These are phyloP conservation scores for Pantelozetes paolii DNA, from an alignment of 2,888 invertebrate genomes.

Conservation along the genomic window DNA sequence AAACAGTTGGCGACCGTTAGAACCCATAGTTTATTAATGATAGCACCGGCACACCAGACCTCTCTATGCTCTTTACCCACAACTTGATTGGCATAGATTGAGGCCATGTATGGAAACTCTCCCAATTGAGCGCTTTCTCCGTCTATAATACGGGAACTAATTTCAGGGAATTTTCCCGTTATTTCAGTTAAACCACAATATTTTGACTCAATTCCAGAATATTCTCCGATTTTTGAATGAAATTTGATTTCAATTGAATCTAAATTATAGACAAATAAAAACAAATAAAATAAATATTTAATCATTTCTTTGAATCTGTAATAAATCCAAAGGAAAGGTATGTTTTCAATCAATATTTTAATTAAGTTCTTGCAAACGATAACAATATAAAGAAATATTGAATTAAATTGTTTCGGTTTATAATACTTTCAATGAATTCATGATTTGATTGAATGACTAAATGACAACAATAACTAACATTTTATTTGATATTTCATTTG, in stretches of 20 bases:
- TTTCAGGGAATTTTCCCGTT: neutral
- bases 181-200: neutral
- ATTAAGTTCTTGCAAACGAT: too few relatives aligned
- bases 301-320: too few relatives aligned
- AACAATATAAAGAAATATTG: too few relatives aligned
- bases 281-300: neutral
- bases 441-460: too few relatives aligned
- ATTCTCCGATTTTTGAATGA: neutral
- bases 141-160: neutral
- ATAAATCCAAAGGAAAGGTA: too few relatives aligned
- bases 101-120: neutral
- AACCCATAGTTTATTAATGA: neutral
- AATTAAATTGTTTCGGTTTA: too few relatives aligned
- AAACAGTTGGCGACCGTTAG: neutral
- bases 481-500: too few relatives aligned
- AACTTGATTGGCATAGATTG: neutral
- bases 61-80: neutral
- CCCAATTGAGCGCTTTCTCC: neutral
- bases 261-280: neutral
- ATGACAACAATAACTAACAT: too few relatives aligned
- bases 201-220: neutral
- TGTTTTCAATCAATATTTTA: too few relatives aligned
- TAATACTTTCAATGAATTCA: too few relatives aligned
- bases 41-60: neutral
- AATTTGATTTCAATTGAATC: neutral